phyloP scores from a whole-genome alignment of 2,113 vertebrate species.

The Chamaetylas fuelleborni region DNA sequence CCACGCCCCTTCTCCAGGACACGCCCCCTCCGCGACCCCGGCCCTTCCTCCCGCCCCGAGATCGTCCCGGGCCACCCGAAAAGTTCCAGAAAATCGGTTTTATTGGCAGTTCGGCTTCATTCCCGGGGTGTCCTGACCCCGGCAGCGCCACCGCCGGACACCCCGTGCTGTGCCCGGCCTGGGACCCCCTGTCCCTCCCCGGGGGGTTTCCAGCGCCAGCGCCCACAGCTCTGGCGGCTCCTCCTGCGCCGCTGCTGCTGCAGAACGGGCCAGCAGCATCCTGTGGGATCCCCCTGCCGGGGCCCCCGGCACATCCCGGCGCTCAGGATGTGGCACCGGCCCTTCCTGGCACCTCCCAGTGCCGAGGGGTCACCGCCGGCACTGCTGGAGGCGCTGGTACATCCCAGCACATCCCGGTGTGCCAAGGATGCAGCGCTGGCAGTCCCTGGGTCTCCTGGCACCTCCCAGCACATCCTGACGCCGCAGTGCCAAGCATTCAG shows the following conservation, averaged over 20 bases:
- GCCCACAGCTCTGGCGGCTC: not conserved
- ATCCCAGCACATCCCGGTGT: not conserved
- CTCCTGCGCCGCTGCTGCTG: not conserved
- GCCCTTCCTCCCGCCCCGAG: not conserved
- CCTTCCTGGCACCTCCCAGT: not conserved
- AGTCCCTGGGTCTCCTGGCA: not conserved
- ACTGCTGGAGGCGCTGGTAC: not conserved
- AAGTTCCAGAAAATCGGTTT: not conserved
- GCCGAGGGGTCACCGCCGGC: not conserved
- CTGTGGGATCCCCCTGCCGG: not conserved
- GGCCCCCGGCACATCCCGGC: not conserved
- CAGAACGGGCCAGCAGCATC: not conserved
- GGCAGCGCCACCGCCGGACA: too few relatives aligned
- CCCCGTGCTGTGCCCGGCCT: too few relatives aligned
- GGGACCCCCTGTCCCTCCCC: too few relatives aligned
- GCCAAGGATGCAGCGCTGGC: not conserved
- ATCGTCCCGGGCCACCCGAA: accelerated
- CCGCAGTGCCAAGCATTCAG: not conserved
- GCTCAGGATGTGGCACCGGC: not conserved
- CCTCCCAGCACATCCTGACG: not conserved
- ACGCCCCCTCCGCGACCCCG: not conserved
- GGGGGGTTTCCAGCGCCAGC: not conserved
- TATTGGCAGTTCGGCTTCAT: not conserved
- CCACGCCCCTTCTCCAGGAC: accelerated
- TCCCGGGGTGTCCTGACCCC: not conserved